phyloP scores from a whole-genome alignment of 2,888 invertebrate species.

The Tillus elongatus region DNA sequence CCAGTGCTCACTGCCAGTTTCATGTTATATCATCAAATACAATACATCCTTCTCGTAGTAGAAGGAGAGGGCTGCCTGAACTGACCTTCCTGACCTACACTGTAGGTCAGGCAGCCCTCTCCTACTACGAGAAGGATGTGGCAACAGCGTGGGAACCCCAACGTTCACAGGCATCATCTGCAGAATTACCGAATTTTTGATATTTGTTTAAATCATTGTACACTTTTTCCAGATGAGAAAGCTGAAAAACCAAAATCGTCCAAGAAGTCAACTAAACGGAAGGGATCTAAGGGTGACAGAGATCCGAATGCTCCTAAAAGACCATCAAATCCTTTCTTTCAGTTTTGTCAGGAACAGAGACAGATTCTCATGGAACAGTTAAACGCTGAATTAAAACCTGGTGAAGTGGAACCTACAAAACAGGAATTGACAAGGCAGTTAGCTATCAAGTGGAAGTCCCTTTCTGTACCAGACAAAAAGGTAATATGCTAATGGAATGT shows the following conservation, averaged over 20 bases:
- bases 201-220: too few species aligned
- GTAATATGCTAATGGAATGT: too few species aligned
- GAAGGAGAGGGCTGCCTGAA: too few species aligned
- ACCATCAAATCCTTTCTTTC: constrained; percentile 72
- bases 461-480: constrained; percentile 61
- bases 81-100: too few species aligned
- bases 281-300: constrained; percentile 48
- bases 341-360: constrained; percentile 70
- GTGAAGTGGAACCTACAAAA: constrained; percentile 60
- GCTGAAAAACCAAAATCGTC: constrained; percentile 28
- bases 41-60: too few species aligned
- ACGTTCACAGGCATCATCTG: too few species aligned
- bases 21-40: too few species aligned
- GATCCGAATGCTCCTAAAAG: constrained; percentile 72
- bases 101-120: too few species aligned
- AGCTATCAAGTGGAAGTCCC: constrained; percentile 64
- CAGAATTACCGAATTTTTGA: too few species aligned
- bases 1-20: too few species aligned
- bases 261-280: constrained; percentile 47
- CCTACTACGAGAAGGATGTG: too few species aligned
- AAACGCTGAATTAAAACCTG: constrained; percentile 47
- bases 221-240: constrained; percentile 26
- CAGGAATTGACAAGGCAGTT: constrained; percentile 67
- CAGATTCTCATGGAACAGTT: constrained; percentile 62
- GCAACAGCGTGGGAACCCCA: too few species aligned